phyloP scores from a whole-genome alignment of 2,888 invertebrate species.

The Calameuta pallipes region DNA sequence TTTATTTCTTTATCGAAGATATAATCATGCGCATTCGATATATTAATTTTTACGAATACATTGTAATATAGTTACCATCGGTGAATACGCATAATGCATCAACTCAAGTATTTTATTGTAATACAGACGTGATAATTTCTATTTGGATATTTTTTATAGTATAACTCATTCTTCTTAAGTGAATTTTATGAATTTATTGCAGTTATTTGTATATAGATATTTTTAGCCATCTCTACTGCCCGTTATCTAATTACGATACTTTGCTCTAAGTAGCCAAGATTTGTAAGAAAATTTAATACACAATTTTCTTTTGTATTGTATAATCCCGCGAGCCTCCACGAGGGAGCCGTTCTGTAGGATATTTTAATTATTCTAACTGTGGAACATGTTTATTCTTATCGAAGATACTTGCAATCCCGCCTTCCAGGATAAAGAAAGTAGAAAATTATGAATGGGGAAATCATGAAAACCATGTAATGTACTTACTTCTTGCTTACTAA shows the following conservation, averaged over 20 bases:
- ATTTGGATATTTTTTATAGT: background rate
- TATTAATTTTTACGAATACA: background rate
- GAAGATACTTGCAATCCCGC: background rate
- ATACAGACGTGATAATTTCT: background rate
- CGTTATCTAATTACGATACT: constrained; percentile 9
- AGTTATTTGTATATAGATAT: constrained; percentile 21
- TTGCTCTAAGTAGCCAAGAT: background rate
- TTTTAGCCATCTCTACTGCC: constrained; percentile 18
- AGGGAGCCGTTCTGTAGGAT: background rate
- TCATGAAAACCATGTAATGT: background rate
- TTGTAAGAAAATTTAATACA: background rate
- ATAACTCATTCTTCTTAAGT: constrained; percentile 10
- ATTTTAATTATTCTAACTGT: background rate
- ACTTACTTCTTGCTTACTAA: background rate
- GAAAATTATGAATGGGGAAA: background rate
- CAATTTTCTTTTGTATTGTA: background rate
- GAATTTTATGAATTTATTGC: constrained; percentile 1
- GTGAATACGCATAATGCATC: background rate
- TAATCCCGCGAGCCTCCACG: background rate
- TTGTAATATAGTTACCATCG: background rate
- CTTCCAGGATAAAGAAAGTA: background rate
- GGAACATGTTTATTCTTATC: background rate
- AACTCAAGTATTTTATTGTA: background rate
- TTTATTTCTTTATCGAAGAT: background rate
- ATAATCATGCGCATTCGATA: background rate